A percentile compares a stretch with the other conserved stretches of the same genome.
These are phyloP conservation scores for Amphiprion ocellaris DNA, from an alignment of 2,113 vertebrate species.

Conservation along the genomic window DNA sequence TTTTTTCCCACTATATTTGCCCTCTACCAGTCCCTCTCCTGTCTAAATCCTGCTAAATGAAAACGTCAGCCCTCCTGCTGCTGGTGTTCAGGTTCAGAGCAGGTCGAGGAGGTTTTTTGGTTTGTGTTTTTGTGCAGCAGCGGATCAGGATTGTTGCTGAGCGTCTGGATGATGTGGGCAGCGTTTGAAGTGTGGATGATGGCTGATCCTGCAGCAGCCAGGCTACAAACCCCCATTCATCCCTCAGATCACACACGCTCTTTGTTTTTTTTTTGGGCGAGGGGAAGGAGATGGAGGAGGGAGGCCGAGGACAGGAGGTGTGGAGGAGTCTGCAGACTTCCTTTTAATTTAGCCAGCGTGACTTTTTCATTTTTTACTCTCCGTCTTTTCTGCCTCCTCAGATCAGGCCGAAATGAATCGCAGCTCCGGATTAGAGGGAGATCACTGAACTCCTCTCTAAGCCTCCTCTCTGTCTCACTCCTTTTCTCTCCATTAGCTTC, in stretches of 20 bases:
- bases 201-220: slow-evolving; percentile 56
- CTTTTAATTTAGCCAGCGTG: slow-evolving; percentile 51
- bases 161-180: slow-evolving; percentile 55
- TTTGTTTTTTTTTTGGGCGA: slow-evolving; percentile 41
- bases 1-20: no score
- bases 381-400: slow-evolving; percentile 14
- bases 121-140: neutral
- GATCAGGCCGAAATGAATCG: slow-evolving; percentile 42
- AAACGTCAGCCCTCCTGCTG: neutral
- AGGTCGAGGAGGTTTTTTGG: no score
- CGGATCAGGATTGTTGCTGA: slow-evolving; percentile 51
- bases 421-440: slow-evolving; percentile 52
- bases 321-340: slow-evolving; percentile 46
- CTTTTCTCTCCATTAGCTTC: neutral
- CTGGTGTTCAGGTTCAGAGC: no score
- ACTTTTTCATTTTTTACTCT: slow-evolving; percentile 16
- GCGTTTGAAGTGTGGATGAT: slow-evolving; percentile 66
- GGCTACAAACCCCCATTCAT: slow-evolving; percentile 61
- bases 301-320: slow-evolving; percentile 20
- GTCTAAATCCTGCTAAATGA: slow-evolving; percentile 15
- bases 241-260: slow-evolving; percentile 40
- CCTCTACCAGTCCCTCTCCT: no score
- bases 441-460: slow-evolving; percentile 50
- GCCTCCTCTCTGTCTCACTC: slow-evolving; percentile 1
- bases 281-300: neutral